These are phyloP conservation scores for Bombus waltoni DNA, from an alignment of 1,140 invertebrate genomes.

Conservation along the genomic window DNA sequence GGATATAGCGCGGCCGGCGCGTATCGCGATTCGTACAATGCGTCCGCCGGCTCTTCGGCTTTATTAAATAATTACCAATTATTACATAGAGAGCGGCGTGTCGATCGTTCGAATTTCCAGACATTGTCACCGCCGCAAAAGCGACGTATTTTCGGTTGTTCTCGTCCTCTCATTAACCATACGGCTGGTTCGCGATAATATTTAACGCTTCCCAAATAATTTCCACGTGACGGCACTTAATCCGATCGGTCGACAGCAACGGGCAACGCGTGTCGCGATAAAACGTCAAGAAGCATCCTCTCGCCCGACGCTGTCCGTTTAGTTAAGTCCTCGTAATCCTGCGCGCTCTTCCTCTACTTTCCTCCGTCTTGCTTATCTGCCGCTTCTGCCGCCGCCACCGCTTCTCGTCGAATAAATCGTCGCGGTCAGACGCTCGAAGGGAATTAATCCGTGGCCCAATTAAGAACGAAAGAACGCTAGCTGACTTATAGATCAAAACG, in stretches of 20 bases:
- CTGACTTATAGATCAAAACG: slow-evolving; percentile 56
- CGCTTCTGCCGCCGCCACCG: slow-evolving; percentile 9
- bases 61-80: slow-evolving; percentile 48
- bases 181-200: not conserved
- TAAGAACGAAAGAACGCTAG: slow-evolving; percentile 56
- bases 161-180: not conserved
- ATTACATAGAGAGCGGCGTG: not conserved
- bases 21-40: not conserved
- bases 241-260: slow-evolving; percentile 17
- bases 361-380: slow-evolving; percentile 59
- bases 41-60: not conserved
- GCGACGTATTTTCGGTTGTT: not conserved
- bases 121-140: not conserved
- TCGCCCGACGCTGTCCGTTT: slow-evolving; percentile 54
- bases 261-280: slow-evolving; percentile 14
- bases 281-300: slow-evolving; percentile 45
- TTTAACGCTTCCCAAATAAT: slow-evolving; percentile 25
- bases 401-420: slow-evolving; percentile 60
- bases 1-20: slow-evolving; percentile 4
- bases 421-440: slow-evolving; percentile 39
- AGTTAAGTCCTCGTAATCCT: slow-evolving; percentile 70
- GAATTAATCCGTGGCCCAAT: slow-evolving; percentile 71
- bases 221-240: not conserved
- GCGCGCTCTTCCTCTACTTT: slow-evolving; percentile 52
- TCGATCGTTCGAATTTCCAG: not conserved